Evolutionary conservation across 2,888 invertebrate species (phyloP).

Genomic region (Branchellion lobata): DNA sequence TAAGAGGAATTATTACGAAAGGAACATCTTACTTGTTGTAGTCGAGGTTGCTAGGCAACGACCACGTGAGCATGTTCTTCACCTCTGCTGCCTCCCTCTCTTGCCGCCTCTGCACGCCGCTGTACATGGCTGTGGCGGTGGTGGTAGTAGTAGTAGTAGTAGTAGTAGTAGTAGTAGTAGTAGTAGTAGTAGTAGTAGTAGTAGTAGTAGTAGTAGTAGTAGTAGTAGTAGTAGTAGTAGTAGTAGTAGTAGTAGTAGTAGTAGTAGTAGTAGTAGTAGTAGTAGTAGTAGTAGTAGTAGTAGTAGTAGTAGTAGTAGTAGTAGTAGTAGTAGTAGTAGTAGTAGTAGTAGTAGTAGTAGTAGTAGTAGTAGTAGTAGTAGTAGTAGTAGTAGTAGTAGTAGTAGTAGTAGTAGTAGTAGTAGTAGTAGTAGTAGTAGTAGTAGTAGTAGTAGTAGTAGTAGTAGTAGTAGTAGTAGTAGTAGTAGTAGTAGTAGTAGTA

Average conservation of each 20-base stretch:
- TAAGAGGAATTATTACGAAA: neutral
- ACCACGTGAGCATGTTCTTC: conserved; percentile 69
- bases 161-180: conserved; percentile 5
- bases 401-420: conserved; percentile 37
- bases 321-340: conserved; percentile 36
- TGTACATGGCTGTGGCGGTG: conserved; percentile 70
- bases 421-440: conserved; percentile 40
- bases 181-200: conserved; percentile 38
- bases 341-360: conserved; percentile 38
- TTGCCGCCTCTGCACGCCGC: conserved; percentile 67
- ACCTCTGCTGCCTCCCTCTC: conserved; percentile 71
- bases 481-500: conserved; percentile 45
- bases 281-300: conserved; percentile 37
- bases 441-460: conserved; percentile 47
- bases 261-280: conserved; percentile 40
- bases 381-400: conserved; percentile 38
- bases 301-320: conserved; percentile 40
- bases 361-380: conserved; percentile 40
- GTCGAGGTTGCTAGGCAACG: conserved; percentile 72
- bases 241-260: conserved; percentile 40
- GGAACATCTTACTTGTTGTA: conserved; percentile 67
- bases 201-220: conserved; percentile 37
- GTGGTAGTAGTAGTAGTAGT: neutral
- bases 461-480: conserved; percentile 51
- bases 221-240: conserved; percentile 40